A percentile compares a stretch with the other conserved stretches of the same genome.
Evolutionary conservation across 1,140 invertebrate species (phyloP).

Genomic region (Sipha flava): DNA sequence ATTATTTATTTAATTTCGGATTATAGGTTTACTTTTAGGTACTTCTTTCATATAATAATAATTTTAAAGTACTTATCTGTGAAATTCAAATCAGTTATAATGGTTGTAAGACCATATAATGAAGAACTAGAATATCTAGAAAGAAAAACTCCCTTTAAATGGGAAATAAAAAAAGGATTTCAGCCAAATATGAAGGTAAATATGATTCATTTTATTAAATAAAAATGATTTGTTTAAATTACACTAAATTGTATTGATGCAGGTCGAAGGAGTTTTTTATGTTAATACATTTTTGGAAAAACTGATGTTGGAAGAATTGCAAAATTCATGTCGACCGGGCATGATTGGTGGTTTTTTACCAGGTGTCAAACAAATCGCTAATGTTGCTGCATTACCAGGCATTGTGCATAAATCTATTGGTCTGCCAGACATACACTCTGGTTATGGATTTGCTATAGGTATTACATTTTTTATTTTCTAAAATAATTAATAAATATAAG

Average conservation of each 20-base stretch:
- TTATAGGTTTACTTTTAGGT: no score
- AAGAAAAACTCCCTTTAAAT: slow-evolving; percentile 72
- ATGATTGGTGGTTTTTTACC: slow-evolving; percentile 93
- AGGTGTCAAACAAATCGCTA: slow-evolving; percentile 98
- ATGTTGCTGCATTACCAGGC: slow-evolving; percentile 96
- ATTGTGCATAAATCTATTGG: slow-evolving; percentile 88
- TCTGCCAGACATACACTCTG: slow-evolving; percentile 96
- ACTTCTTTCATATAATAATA: no score
- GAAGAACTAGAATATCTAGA: slow-evolving; percentile 92
- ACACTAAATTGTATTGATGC: slow-evolving; percentile 26
- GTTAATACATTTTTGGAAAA: slow-evolving; percentile 88
- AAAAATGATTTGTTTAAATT: neutral
- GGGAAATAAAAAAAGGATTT: slow-evolving; percentile 97
- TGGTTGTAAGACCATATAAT: slow-evolving; percentile 86
- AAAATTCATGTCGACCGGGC: slow-evolving; percentile 79
- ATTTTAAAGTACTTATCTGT: no score
- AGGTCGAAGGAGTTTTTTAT: slow-evolving; percentile 97
- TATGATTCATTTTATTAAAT: neutral
- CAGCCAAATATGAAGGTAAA: slow-evolving; percentile 97
- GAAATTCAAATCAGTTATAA: slow-evolving; percentile 41
- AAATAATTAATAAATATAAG: no score
- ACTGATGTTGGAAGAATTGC: slow-evolving; percentile 95
- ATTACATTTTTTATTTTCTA: no score
- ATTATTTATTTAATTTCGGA: no score
- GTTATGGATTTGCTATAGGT: slow-evolving; percentile 97